Conservation (phyloP, 2,113 vertebrate genomes). For the Pangasianodon hypophthalmus region DNA sequence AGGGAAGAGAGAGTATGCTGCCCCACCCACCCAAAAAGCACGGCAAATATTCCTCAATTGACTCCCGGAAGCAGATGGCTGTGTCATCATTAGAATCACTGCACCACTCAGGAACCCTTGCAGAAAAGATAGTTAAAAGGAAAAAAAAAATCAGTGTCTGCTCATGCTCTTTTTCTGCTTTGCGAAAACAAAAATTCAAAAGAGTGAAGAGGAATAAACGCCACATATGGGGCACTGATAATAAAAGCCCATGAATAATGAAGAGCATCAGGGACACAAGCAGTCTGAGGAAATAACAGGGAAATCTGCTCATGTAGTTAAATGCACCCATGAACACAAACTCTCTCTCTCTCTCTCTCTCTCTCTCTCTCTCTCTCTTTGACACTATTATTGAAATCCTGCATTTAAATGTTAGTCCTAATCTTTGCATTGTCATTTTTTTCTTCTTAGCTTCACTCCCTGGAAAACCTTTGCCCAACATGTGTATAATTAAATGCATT, state of each 20-base stretch:
- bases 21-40: not conserved
- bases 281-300: not conserved
- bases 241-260: constrained; percentile 50
- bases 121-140: not conserved
- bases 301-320: not conserved
- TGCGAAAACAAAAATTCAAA: not conserved
- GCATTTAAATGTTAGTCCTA: constrained; percentile 23
- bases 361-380: not conserved
- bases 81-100: not conserved
- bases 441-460: not conserved
- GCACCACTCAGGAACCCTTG: not conserved
- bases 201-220: not conserved
- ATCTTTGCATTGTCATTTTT: constrained; percentile 24
- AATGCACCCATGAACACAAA: not conserved
- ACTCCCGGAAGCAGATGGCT: not conserved
- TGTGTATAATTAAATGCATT: constrained; percentile 46
- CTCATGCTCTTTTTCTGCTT: not conserved
- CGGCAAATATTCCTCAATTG: not conserved
- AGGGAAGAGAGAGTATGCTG: not conserved
- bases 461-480: constrained; percentile 4
- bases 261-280: constrained; percentile 7
- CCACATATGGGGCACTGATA: constrained; percentile 6
- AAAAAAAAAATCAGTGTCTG: not conserved
- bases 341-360: not conserved
- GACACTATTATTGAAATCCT: constrained; percentile 15